These are phyloP conservation scores for Lasioglossum pauxillum DNA, from an alignment of 2,888 invertebrate genomes.

Conservation along the genomic window DNA sequence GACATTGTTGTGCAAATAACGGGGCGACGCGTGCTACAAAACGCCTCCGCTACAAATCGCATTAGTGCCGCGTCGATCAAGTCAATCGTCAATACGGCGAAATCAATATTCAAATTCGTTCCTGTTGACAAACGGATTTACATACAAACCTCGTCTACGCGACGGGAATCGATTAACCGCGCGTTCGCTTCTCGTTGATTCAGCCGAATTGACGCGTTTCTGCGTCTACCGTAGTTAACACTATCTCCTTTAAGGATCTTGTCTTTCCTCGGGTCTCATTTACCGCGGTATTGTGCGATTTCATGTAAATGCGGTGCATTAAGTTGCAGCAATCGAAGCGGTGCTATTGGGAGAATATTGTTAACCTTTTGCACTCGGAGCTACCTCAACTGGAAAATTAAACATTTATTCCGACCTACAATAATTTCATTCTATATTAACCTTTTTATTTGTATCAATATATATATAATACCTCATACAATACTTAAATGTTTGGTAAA, in stretches of 20 bases:
- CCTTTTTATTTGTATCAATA: too few species aligned
- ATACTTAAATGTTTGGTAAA: too few species aligned
- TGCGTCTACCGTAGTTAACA: too few species aligned
- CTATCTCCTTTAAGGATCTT: background rate
- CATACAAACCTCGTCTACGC: constrained; percentile 74
- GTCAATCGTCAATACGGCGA: constrained; percentile 78
- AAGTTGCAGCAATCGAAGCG: background rate
- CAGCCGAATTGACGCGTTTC: constrained; percentile 22
- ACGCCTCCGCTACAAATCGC: constrained; percentile 69
- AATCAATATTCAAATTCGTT: constrained; percentile 79
- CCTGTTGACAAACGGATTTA: constrained; percentile 80
- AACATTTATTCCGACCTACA: too few species aligned
- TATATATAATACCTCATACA: too few species aligned
- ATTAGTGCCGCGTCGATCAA: constrained; percentile 73
- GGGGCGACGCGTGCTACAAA: constrained; percentile 40
- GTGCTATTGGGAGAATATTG: too few species aligned
- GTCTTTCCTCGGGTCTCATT: background rate
- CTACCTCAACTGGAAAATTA: too few species aligned
- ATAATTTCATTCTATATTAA: too few species aligned
- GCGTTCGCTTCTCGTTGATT: constrained; percentile 49
- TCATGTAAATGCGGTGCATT: background rate
- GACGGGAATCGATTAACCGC: constrained; percentile 74
- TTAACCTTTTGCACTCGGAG: too few species aligned
- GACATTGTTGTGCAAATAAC: constrained; percentile 58
- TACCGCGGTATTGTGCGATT: background rate